Evolutionary conservation across 2,113 vertebrate species (phyloP), one percentile per base, ranked within the genome.

Genomic region (Stegastes partitus): DNA sequence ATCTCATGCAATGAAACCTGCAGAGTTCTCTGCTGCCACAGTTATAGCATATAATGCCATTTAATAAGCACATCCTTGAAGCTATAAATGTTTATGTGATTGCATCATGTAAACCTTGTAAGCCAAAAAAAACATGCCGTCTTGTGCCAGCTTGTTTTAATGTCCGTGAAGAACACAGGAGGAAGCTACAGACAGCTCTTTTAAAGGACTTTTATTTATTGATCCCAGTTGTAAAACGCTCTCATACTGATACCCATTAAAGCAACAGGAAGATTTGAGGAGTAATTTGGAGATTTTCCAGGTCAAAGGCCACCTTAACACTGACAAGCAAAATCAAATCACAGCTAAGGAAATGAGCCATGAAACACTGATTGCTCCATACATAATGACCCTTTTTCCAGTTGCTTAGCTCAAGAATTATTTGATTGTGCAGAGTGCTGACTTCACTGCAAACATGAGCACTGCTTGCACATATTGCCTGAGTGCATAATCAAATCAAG

Each of bases 401-500:
- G 85, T 89, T 88, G 81, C 86, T 84, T 57, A 79, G 84, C 81
- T 71, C 73, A 84, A 93, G 91, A 94, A 92, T 91, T 86, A 92
- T 87, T 89, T 91, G 86, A 94, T 93, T 95, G 93, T 93, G 90
- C 83, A 88, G 86, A 93, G 87, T 92, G 92, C 93, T 94, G 93
- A 95, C 93, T 92, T 92, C 90, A 93, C 89, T 93, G 91, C 91
- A 94, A 93, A 94, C 93, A 92, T 92, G 92, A 94, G 89, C 92
- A 90, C 86, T 85, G 86, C 91, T 90, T 92, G 90, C 92, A 90
- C 89, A 92, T 90, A 92, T 93, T 90, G 93, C 87, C 87, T 85
- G 87, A 88, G 88, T 91, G 81, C 88, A 91, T 95, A 95, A 95
- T 94, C 92, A 87, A 95, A 95, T 95, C 90, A 95, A 92, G 91